These are phyloP conservation scores for Hylia prasina DNA, from an alignment of 2,113 vertebrate species.

Conservation along the genomic window DNA sequence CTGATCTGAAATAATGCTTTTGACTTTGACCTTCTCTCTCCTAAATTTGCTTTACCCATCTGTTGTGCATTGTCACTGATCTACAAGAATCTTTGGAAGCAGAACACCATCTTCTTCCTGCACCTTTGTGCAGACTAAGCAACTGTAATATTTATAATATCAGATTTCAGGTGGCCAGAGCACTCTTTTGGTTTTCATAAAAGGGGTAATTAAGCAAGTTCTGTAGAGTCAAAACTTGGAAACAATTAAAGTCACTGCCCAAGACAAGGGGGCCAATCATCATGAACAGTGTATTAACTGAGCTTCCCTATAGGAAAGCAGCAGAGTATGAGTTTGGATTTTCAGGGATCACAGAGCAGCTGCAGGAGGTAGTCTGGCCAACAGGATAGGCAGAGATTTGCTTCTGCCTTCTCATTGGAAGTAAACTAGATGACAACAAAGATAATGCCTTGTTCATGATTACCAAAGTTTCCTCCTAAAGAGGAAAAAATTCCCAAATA, in stretches of 20 bases:
- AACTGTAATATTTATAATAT: background rate
- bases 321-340: background rate
- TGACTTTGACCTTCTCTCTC: background rate
- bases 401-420: background rate
- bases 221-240: background rate
- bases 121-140: background rate
- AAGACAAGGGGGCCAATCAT: background rate
- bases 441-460: background rate
- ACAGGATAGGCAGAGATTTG: background rate
- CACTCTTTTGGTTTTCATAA: background rate
- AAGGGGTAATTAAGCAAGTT: background rate
- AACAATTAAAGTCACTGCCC: background rate
- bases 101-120: background rate
- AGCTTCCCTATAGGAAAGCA: background rate
- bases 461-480: background rate
- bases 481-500: rapidly evolving
- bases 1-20: background rate
- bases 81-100: background rate
- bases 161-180: background rate
- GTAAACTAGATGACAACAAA: background rate
- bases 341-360: background rate
- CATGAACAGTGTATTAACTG: background rate
- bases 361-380: background rate
- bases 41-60: background rate
- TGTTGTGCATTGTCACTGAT: background rate